Evolutionary conservation across 2,113 vertebrate genomes (phyloP).

Genomic region (Hippocampus abdominalis): DNA sequence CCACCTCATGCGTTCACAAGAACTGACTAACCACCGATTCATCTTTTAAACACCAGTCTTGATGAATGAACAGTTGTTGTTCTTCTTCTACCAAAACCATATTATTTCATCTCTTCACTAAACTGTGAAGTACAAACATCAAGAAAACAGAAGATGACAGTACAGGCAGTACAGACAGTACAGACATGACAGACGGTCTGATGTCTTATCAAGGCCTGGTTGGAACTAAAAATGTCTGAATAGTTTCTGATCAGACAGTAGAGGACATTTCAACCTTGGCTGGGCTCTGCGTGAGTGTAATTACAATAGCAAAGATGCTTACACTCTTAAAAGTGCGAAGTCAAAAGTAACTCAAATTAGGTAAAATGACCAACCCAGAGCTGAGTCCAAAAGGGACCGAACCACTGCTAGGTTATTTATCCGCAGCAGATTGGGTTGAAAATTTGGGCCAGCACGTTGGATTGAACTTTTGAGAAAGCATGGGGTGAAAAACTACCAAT

Average conservation of each 20-base stretch:
- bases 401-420: too few relatives aligned
- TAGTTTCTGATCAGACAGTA: conserved; percentile 1
- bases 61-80: not conserved
- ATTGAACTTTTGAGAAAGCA: too few relatives aligned
- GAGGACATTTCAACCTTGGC: not conserved
- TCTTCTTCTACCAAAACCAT: not conserved
- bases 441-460: too few relatives aligned
- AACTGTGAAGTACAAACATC: not conserved
- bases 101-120: not conserved
- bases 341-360: too few relatives aligned
- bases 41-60: not conserved
- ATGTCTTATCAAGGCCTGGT: not conserved
- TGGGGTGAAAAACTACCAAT: too few relatives aligned
- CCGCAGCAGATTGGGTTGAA: too few relatives aligned
- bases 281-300: too few relatives aligned
- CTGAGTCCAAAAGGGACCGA: too few relatives aligned
- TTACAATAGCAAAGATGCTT: too few relatives aligned
- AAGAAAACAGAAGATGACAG: not conserved
- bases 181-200: not conserved
- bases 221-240: not conserved
- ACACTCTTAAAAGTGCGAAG: too few relatives aligned
- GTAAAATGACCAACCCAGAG: too few relatives aligned
- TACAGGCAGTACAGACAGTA: not conserved
- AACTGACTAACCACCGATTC: not conserved
- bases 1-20: not conserved